Conservation (phyloP, 23 tunicate genomes). For the Halocynthia aurantium region DNA sequence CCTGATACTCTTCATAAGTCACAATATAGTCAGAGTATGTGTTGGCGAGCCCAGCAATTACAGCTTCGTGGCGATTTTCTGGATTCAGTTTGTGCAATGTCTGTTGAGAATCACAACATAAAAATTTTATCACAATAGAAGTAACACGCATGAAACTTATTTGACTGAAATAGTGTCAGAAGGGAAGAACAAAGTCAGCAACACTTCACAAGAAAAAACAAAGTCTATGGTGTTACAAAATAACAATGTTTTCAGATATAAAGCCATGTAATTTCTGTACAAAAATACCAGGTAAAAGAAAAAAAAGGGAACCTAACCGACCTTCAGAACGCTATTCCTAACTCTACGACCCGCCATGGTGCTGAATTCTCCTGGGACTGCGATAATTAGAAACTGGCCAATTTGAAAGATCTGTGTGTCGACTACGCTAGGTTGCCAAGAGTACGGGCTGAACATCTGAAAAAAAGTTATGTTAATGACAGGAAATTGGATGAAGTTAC, state of each 20-base stretch:
- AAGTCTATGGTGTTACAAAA: no score
- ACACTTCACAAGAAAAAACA: no score
- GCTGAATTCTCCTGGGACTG: slow-evolving; percentile 87
- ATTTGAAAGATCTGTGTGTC: slow-evolving; percentile 83
- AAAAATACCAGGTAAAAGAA: no score
- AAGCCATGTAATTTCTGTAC: no score
- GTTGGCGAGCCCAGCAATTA: slow-evolving; percentile 76
- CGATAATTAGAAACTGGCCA: slow-evolving; percentile 58
- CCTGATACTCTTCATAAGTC: slow-evolving; percentile 88
- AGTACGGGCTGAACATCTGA: slow-evolving; percentile 67
- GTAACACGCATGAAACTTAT: no score
- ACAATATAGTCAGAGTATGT: slow-evolving; percentile 89
- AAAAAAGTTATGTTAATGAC: background rate
- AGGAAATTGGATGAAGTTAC: background rate
- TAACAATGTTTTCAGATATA: no score
- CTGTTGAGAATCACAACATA: background rate
- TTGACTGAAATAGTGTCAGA: no score
- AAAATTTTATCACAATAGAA: no score
- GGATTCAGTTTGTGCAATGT: slow-evolving; percentile 17
- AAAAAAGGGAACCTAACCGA: background rate
- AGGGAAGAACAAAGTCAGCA: no score
- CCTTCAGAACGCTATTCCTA: slow-evolving; percentile 43
- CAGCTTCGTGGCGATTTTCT: slow-evolving; percentile 46
- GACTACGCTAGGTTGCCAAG: slow-evolving; percentile 88
- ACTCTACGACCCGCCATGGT: slow-evolving; percentile 93